A percentile compares a stretch with the other conserved stretches of the same genome.
phyloP scores from a whole-genome alignment of 2,113 vertebrate species.

The Rhombomys opimus region DNA sequence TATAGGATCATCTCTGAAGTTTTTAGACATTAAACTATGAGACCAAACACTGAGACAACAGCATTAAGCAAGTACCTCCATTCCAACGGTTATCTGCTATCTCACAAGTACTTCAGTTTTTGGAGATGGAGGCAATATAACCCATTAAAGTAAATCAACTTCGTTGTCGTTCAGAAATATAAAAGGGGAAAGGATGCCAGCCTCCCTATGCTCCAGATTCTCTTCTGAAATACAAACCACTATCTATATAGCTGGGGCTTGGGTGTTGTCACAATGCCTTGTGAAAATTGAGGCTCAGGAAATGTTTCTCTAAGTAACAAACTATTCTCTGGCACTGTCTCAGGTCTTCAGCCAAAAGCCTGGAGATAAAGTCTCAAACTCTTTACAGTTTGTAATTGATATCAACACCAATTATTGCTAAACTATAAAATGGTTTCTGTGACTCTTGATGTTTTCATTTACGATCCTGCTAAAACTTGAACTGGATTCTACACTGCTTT shows the following conservation, averaged over 20 bases:
- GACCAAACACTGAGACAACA: background rate
- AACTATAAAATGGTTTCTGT: background rate
- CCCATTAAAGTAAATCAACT: background rate
- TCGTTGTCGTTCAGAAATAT: background rate
- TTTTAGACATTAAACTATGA: background rate
- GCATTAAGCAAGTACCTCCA: background rate
- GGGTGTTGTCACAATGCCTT: background rate
- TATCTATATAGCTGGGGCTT: background rate
- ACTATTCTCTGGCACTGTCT: background rate
- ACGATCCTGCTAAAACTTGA: background rate
- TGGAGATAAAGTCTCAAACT: background rate
- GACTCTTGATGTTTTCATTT: background rate
- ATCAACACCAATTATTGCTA: background rate
- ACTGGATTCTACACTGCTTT: background rate
- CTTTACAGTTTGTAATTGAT: background rate
- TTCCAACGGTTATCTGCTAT: background rate
- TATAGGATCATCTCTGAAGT: background rate
- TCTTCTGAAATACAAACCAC: background rate
- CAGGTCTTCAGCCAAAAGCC: background rate
- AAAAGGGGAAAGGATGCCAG: background rate
- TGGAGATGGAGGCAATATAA: background rate
- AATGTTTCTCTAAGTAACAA: conserved; percentile 4
- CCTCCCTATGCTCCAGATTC: background rate
- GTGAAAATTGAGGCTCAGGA: background rate
- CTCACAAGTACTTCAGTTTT: background rate